Evolutionary conservation across 1,140 invertebrate species (phyloP), one percentile per base, ranked within the genome.

Genomic region (Ips typographus): DNA sequence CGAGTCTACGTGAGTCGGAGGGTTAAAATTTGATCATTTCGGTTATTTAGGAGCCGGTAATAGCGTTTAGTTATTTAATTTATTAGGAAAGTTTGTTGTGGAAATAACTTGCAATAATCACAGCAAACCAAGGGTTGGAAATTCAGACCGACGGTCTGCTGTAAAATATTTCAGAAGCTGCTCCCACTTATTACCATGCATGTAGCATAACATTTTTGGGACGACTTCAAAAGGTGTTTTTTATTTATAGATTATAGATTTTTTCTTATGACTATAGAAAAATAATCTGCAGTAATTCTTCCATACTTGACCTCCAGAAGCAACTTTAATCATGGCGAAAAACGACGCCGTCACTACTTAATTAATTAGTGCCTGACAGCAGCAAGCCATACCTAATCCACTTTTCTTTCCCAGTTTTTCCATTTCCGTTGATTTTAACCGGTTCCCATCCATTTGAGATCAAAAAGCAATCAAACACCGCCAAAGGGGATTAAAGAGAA

Each of bases 311-410:
- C 22, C 22, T 22, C 22, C 0, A 22, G 22, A 22, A 22, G 22
- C 22, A 22, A 22, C 22, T 22, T 22, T 22, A 22, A 22, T 22
- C 22, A 22, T 22, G 22, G 22, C 22, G 22, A 22, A 49, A 38
- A 59, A 64, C 52, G 7, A 53, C 36, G 39, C 38, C 39, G 40
- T 8, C 62, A 5, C 40, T 41, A 40, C 65, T 66, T 22, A 66
- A 66, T 66, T 66, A 66, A 66, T 66, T 66, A 66, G 55, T 39
- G 40, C 37, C 65, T 66, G 65, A 65, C 63, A 65, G 59, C 55
- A 58, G 41, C 65, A 58, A 66, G 65, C 65, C 65, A 36, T 59
- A 41, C 58, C 55, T 66, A 66, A 66, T 66, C 65, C 56, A 59
- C 55, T 66, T 59, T 66, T 59, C 56, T 59, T 58, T 49, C 5